Conservation (phyloP, 2,797 vertebrate genomes). For the Sebastolobus altivelis region DNA sequence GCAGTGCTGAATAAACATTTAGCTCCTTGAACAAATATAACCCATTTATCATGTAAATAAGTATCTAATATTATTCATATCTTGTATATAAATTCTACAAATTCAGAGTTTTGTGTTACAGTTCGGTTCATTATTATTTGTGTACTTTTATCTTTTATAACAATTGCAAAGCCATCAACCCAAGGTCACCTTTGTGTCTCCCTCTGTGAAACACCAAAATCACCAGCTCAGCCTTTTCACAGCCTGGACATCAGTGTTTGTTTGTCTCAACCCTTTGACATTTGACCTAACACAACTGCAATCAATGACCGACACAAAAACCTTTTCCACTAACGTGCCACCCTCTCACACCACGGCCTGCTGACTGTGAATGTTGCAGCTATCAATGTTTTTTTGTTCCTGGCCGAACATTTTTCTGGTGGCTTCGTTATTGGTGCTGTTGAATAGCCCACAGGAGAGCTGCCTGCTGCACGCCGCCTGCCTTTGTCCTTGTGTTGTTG, state of each 20-base stretch:
- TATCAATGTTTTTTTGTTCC: conserved; percentile 53
- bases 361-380: conserved; percentile 69
- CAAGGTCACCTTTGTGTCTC: background rate
- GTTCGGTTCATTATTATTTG: background rate
- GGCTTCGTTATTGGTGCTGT: conserved; percentile 65
- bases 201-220: conserved; percentile 26
- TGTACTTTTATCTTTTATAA: background rate
- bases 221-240: conserved; percentile 64
- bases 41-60: no score
- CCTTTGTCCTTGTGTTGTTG: conserved; percentile 67
- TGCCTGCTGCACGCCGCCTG: conserved; percentile 22
- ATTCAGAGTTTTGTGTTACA: background rate
- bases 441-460: conserved; percentile 67
- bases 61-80: no score
- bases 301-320: conserved; percentile 49
- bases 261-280: conserved; percentile 60
- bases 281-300: conserved; percentile 62
- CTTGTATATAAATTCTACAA: no score
- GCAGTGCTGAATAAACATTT: no score
- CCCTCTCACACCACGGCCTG: conserved; percentile 28
- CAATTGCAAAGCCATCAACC: background rate
- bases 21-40: no score
- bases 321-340: conserved; percentile 29
- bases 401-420: conserved; percentile 68
- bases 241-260: conserved; percentile 42